phyloP scores from a whole-genome alignment of 2,113 vertebrate species.

The Sinocyclocheilus maitianheensis region DNA sequence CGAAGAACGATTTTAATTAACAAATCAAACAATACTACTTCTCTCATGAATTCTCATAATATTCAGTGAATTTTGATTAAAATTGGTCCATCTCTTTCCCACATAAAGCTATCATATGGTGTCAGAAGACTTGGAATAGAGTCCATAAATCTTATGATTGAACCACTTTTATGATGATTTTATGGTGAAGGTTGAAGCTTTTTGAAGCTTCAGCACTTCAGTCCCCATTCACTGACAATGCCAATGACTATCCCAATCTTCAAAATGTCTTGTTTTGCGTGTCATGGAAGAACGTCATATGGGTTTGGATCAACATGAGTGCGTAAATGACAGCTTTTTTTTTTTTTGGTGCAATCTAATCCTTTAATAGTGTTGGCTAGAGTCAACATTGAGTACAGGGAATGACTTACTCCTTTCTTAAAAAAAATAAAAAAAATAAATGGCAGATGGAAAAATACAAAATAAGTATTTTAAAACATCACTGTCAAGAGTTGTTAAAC shows the following conservation, averaged over 20 bases:
- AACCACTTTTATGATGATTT: not conserved
- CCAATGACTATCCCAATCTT: not conserved
- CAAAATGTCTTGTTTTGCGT: not conserved
- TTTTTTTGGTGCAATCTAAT: not conserved
- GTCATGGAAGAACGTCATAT: not conserved
- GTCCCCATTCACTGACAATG: not conserved
- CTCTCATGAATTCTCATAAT: not conserved
- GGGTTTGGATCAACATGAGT: not conserved
- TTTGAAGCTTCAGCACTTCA: not conserved
- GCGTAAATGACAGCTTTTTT: not conserved
- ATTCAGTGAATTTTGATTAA: not conserved
- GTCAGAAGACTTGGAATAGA: not conserved
- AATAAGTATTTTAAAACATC: constrained; percentile 59
- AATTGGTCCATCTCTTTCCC: not conserved
- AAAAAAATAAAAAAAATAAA: constrained; percentile 55
- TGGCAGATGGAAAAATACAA: constrained; percentile 9
- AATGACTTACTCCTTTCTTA: constrained; percentile 51
- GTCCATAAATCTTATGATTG: not conserved
- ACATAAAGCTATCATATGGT: not conserved
- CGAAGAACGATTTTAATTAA: not conserved
- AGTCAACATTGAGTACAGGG: constrained; percentile 54
- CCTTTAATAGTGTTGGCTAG: constrained; percentile 53
- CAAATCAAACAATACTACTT: not conserved
- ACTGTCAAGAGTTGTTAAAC: constrained; percentile 2
- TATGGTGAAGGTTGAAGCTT: not conserved